These are phyloP conservation scores for Caranx melampygus DNA, from an alignment of 2,113 vertebrate species.

Conservation along the genomic window DNA sequence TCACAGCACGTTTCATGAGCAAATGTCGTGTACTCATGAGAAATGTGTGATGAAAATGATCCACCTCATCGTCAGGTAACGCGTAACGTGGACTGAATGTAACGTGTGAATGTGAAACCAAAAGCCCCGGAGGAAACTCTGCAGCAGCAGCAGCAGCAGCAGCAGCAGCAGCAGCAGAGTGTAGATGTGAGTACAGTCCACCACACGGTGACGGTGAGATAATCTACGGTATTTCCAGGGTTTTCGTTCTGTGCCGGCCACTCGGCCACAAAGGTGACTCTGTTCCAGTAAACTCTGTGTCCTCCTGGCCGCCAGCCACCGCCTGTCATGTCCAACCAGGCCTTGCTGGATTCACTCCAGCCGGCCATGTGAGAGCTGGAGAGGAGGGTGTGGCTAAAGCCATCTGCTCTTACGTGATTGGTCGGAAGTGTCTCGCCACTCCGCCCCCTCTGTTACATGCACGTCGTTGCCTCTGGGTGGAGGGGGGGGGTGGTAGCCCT, in stretches of 20 bases:
- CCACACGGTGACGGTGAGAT: neutral
- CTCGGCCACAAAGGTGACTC: slow-evolving; percentile 56
- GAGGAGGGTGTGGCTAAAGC: slow-evolving; percentile 23
- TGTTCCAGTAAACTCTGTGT: slow-evolving; percentile 73
- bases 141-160: neutral
- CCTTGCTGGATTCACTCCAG: slow-evolving; percentile 56
- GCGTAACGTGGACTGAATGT: neutral
- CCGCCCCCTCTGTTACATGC: slow-evolving; percentile 22
- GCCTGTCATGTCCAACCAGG: slow-evolving; percentile 45
- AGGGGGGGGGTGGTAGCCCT: slow-evolving; percentile 22
- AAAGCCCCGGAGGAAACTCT: neutral
- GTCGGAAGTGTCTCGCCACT: slow-evolving; percentile 46
- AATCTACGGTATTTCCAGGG: slow-evolving; percentile 64
- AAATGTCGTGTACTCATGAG: neutral
- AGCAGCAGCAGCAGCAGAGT: neutral
- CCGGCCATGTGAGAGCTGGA: slow-evolving; percentile 45
- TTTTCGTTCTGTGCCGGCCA: slow-evolving; percentile 42
- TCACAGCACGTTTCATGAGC: neutral
- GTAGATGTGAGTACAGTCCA: neutral
- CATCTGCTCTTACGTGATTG: slow-evolving; percentile 39
- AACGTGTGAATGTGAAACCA: slow-evolving; percentile 11
- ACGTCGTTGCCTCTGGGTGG: neutral
- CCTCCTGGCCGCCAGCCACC: slow-evolving; percentile 32
- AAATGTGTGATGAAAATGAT: neutral
- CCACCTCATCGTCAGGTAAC: neutral